Evolutionary conservation across 2,797 vertebrate genomes (phyloP).

Genomic region (Sorex maritimensis): DNA sequence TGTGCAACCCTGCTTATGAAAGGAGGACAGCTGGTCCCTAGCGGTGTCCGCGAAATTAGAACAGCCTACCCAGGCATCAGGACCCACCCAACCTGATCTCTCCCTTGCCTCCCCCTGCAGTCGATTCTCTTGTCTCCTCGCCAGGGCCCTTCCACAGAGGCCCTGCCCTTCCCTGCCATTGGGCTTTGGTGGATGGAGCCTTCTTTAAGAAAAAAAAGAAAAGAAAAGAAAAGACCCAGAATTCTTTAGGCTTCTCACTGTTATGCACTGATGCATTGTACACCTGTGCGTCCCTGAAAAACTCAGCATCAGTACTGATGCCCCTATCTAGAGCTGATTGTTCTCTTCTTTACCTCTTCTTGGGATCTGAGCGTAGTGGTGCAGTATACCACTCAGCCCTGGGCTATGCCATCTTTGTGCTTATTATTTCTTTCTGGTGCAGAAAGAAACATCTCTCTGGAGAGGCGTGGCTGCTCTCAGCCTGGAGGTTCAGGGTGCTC

Average conservation of each 20-base stretch:
- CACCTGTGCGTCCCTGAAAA: conserved; percentile 24
- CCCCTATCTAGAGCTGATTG: not conserved
- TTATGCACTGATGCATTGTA: not conserved
- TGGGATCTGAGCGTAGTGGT: not conserved
- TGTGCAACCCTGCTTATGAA: not conserved
- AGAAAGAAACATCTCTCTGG: not conserved
- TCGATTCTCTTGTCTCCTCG: not conserved
- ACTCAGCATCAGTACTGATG: not conserved
- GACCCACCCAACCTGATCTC: not conserved
- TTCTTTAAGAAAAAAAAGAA: not conserved
- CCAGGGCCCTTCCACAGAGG: not conserved
- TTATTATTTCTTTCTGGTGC: not conserved
- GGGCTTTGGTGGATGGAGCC: not conserved
- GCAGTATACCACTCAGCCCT: not conserved
- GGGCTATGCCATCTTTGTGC: not conserved
- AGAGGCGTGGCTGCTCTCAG: too few species aligned
- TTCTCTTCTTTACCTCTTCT: conserved; percentile 38
- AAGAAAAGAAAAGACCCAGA: too few species aligned
- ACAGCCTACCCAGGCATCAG: not conserved
- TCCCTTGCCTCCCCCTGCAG: not conserved
- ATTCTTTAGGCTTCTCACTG: not conserved
- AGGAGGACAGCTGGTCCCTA: not conserved
- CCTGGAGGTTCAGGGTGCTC: not conserved
- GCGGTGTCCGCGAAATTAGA: conserved; percentile 6
- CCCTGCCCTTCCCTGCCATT: not conserved